Evolutionary conservation across 2,888 invertebrate species (phyloP), one percentile per base, ranked within the genome.

Genomic region (Neoaliturus tenellus): DNA sequence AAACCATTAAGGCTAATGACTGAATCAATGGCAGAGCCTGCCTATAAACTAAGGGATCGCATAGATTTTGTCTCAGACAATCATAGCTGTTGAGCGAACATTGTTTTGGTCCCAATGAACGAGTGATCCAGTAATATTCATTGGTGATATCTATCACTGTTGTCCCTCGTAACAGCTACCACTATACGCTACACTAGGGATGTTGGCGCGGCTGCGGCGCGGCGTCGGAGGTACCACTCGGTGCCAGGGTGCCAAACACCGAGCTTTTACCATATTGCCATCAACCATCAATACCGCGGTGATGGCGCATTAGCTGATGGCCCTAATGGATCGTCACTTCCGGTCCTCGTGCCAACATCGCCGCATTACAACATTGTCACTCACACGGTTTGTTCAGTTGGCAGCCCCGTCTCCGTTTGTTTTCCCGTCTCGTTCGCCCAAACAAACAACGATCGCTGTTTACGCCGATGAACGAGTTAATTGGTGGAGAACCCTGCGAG

Each of bases 301-400:
- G 55, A 55, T 55, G 55, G 55, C 25, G 28, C 62, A 62, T 62
- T 62, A 62, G 62, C 62, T 62, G 62, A 62, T 62, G 62, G 62
- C 62, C 17, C 62, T 62, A 62, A 62, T 62, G 62, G 62, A 62
- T 17, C 17, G 1, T 1, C 6, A 62, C 62, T 62, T 62, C 62
- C 62, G 62, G 62, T 28, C 62, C 62, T 62, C 62, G 62, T 28
- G 20, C 23, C 12, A 8, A n/a, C n/a, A 55, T 55, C 23, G 62
- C 14, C 31, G 62, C 14, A 8, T 17, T 31, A 28, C 62, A n/a
- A 28, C 62, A 62, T 28, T 62, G 62, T 62, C 62, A 62, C 62
- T 62, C 62, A 62, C 28, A 51, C 44, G n/a, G 62, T 62, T 62
- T 62, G 28, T 62, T 62, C 62, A 62, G 62, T n/a, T 62, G 62